phyloP scores from a whole-genome alignment of 2,888 invertebrate genomes.

The Ophioninae sp. region DNA sequence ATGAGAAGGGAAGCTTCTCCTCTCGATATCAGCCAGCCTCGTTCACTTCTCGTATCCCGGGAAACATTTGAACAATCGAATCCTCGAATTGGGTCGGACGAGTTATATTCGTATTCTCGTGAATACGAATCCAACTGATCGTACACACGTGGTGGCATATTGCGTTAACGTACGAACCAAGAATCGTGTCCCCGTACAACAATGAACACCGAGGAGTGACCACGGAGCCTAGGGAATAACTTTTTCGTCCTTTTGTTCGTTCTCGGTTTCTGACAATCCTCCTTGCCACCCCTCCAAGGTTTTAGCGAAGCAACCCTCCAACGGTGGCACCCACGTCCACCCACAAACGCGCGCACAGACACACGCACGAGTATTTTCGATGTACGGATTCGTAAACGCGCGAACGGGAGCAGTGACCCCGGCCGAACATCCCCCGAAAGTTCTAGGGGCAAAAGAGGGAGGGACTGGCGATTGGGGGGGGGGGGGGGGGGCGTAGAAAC shows the following conservation, averaged over 20 bases:
- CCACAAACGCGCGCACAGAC: background rate
- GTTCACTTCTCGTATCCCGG: background rate
- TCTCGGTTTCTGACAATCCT: background rate
- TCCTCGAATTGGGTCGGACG: conserved; percentile 25
- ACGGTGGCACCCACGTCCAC: no score
- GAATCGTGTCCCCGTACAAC: background rate
- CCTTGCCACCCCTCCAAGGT: no score
- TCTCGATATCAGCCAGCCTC: background rate
- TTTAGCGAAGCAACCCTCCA: no score
- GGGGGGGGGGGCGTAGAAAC: conserved; percentile 63
- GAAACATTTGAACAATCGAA: background rate
- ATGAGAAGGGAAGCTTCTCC: background rate
- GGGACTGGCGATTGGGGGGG: conserved; percentile 63
- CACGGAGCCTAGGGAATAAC: background rate
- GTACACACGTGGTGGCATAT: background rate
- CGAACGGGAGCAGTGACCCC: conserved; percentile 80
- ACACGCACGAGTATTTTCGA: conserved; percentile 7
- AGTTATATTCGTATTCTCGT: conserved; percentile 11
- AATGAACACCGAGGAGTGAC: background rate
- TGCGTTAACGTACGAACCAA: background rate
- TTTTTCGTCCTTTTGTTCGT: conserved; percentile 21
- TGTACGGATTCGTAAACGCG: conserved; percentile 67
- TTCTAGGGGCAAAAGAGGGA: no score
- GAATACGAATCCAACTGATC: background rate
- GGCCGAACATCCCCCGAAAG: conserved; percentile 74